phyloP scores from a whole-genome alignment of 2,113 vertebrate genomes.

The Apus apus region DNA sequence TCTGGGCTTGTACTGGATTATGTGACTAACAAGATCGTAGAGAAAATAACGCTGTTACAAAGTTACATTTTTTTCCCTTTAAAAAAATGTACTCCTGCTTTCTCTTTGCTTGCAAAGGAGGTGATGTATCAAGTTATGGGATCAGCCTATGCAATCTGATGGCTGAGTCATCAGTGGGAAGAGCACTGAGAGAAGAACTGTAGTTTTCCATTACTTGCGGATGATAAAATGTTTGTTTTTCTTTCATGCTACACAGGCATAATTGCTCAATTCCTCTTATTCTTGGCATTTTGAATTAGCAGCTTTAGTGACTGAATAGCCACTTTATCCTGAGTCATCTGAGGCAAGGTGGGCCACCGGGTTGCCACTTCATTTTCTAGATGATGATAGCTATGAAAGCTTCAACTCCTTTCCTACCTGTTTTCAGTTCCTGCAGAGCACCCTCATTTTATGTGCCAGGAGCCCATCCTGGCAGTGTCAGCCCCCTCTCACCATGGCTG shows the following conservation, averaged over 20 bases:
- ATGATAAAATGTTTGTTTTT: neutral
- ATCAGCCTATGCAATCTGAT: neutral
- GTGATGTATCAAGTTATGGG: neutral
- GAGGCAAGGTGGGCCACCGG: neutral
- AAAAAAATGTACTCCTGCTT: neutral
- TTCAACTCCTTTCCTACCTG: neutral
- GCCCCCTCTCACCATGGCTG: fast-evolving
- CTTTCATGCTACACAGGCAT: neutral
- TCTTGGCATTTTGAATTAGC: neutral
- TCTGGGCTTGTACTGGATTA: neutral
- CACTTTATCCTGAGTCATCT: neutral
- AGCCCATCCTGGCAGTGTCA: no score
- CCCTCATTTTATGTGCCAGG: neutral
- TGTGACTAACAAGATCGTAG: neutral
- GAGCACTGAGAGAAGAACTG: neutral
- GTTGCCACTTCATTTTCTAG: neutral
- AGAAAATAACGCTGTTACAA: neutral
- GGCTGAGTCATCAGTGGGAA: neutral
- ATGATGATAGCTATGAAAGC: neutral
- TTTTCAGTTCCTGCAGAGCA: neutral
- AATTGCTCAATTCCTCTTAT: neutral
- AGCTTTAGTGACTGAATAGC: neutral
- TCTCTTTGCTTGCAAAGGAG: neutral
- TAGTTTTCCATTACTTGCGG: neutral
- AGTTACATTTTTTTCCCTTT: neutral